These are phyloP conservation scores for Oxyura jamaicensis DNA, from an alignment of 2,113 vertebrate genomes.

Conservation along the genomic window DNA sequence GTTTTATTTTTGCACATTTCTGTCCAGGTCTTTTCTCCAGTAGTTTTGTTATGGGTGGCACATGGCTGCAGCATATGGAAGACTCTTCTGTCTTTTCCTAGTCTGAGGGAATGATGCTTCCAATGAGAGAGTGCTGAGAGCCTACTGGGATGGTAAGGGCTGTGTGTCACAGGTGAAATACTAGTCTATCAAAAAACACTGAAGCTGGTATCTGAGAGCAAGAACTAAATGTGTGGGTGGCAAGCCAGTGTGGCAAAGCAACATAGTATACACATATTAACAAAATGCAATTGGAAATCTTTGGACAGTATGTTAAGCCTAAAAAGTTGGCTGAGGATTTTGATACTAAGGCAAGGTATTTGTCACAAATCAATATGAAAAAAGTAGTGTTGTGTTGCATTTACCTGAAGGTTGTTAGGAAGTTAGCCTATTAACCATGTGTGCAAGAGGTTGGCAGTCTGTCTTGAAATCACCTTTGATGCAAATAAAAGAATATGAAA, in stretches of 20 bases:
- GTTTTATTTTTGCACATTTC: neutral
- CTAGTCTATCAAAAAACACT: neutral
- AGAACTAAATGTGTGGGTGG: neutral
- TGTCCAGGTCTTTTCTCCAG: neutral
- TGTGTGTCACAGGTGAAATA: neutral
- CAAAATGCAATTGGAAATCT: neutral
- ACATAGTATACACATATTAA: neutral
- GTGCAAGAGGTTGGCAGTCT: neutral
- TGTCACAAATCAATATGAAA: neutral
- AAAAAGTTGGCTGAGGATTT: neutral
- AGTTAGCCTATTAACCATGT: neutral
- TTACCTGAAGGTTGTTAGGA: neutral
- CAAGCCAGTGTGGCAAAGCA: neutral
- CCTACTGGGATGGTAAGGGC: neutral
- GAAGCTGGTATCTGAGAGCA: neutral
- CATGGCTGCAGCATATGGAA: neutral
- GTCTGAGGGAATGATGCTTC: neutral
- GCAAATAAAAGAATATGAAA: neutral
- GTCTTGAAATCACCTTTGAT: neutral
- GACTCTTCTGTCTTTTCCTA: neutral
- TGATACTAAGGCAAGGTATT: neutral
- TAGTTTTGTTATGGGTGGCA: neutral
- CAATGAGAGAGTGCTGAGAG: neutral
- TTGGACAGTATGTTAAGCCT: neutral
- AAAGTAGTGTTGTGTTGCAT: neutral